Evolutionary conservation across 2,797 vertebrate genomes (phyloP).

Genomic region (Peromyscus melanophrys): DNA sequence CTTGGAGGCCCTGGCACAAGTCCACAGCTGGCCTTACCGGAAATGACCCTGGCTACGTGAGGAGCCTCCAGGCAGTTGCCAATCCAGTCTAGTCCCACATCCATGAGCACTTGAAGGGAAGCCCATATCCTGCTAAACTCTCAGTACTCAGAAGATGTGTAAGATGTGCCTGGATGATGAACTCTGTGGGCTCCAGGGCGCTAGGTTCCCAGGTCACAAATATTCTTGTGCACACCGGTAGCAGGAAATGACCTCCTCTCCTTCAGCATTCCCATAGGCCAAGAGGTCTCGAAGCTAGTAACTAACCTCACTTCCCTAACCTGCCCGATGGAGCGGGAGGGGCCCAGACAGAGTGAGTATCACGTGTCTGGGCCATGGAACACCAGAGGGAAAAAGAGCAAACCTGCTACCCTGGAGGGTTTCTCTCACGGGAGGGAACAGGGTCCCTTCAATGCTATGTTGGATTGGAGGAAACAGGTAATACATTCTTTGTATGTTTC

Average conservation of each 20-base stretch:
- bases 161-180: background rate
- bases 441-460: too few species aligned
- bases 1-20: too few species aligned
- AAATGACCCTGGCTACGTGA: too few species aligned
- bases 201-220: background rate
- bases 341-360: background rate
- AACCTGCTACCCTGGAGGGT: background rate
- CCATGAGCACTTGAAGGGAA: background rate
- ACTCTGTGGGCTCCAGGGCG: background rate
- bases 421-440: background rate
- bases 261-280: background rate
- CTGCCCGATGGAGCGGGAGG: too few species aligned
- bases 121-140: background rate
- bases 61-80: background rate
- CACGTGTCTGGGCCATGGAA: background rate
- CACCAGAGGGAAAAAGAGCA: background rate
- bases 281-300: background rate
- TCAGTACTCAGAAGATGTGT: background rate
- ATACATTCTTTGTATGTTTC: background rate
- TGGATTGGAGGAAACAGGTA: background rate
- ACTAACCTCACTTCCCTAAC: background rate
- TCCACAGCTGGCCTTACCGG: background rate
- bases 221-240: background rate
- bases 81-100: background rate
- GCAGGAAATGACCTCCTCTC: background rate